Evolutionary conservation across 2,113 vertebrate species (phyloP), one percentile per base, ranked within the genome.

Genomic region (Steatornis caripensis): DNA sequence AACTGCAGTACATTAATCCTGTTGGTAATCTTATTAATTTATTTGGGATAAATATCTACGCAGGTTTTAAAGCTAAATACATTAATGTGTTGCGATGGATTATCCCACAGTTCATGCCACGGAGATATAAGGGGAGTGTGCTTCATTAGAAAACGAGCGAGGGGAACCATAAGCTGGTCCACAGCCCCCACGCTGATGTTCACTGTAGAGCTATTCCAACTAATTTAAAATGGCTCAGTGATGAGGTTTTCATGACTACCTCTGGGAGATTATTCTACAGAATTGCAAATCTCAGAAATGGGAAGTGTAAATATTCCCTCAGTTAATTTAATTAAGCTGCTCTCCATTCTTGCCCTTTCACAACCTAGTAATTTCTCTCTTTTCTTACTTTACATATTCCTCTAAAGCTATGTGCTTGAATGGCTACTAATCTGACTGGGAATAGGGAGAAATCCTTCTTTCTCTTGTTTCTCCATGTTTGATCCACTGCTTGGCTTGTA

Each of bases 301-400:
- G 80, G 86, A 94, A 95, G 60, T 89, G 95, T 94, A 97, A 96
- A 97, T 95, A 96, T 93, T 93, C 96, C 86, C 92, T 82, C 53
- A 16, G 90, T 92, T 97, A 97, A 96, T 97, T 96, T 93, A 94
- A 95, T 96, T 97, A 90, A 95, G 58, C 69, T 87, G 36, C 36
- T 85, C 57, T 79, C 74, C 49, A 16, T 79, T 83, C 85, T 70
- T 95, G 84, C 65, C 80, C 72, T 90, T 86, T 90, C 72, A 54
- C 64, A 75, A 86, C 65, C 94, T 92, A 61, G 53, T 64, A 71
- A 69, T 89, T 95, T 84, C 79, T 84, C 69, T 84, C 45, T 80
- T 71, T 68, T 48, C 72, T 94, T 72, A 68, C 27, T 60, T 71
- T 61, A n/a, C 61, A 30, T 72, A 45, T 71, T 37, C 60, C 15